These are phyloP conservation scores for Hermodice carunculata DNA, from an alignment of 2,888 invertebrate species.

Conservation along the genomic window DNA sequence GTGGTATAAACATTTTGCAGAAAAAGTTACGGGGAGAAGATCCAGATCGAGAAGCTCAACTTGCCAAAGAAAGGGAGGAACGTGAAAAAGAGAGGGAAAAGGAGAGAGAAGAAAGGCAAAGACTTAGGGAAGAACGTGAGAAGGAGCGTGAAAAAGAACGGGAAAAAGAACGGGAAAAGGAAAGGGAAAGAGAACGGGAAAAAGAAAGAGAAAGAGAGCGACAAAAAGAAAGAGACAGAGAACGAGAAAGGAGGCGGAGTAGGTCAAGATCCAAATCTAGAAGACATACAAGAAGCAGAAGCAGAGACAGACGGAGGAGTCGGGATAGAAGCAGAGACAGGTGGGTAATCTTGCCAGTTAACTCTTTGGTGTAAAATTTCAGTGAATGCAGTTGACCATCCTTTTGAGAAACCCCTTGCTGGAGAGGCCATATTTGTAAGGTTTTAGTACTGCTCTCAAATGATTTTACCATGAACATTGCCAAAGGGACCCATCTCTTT, in stretches of 20 bases:
- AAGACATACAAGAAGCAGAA: neutral
- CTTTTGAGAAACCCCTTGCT: too few relatives aligned
- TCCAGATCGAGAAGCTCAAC: too few relatives aligned
- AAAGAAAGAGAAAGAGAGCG: too few relatives aligned
- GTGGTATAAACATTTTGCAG: too few relatives aligned
- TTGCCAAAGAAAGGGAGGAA: conserved; percentile 3
- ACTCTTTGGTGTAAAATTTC: too few relatives aligned
- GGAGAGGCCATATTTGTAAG: too few relatives aligned
- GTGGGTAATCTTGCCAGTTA: too few relatives aligned
- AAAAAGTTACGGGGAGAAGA: too few relatives aligned
- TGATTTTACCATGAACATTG: too few relatives aligned
- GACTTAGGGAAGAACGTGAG: conserved; percentile 12
- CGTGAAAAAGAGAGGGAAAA: conserved; percentile 20
- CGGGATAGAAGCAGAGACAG: neutral
- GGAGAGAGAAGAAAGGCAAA: conserved; percentile 28
- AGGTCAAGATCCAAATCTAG: neutral
- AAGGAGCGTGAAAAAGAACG: conserved; percentile 33
- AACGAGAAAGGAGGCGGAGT: conserved; percentile 13
- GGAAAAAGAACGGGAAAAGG: conserved; percentile 2
- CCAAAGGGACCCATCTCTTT: too few relatives aligned
- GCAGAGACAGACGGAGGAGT: neutral
- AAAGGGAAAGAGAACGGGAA: neutral
- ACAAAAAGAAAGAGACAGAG: neutral
- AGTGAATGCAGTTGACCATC: too few relatives aligned
- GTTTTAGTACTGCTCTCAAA: too few relatives aligned